Conservation (phyloP, 2,888 invertebrate genomes). For the Cephus sareptanus region DNA sequence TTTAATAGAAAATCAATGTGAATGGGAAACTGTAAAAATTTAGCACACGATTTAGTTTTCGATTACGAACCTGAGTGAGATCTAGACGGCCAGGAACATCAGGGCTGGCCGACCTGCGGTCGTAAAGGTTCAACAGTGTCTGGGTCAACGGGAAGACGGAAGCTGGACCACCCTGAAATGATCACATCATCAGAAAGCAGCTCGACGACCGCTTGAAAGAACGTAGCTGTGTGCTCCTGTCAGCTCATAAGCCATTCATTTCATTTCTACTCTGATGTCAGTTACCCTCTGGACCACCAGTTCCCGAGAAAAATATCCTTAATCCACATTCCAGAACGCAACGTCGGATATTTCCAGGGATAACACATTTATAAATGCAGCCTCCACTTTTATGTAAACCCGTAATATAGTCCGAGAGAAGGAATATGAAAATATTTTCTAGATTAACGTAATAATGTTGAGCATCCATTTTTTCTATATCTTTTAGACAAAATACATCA, state of each 20-base stretch:
- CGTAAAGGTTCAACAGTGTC: conserved; percentile 65
- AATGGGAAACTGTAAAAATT: conserved; percentile 22
- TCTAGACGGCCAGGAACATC: conserved; percentile 57
- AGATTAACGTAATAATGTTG: not conserved
- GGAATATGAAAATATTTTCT: not conserved
- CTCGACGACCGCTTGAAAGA: not conserved
- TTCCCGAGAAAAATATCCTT: not conserved
- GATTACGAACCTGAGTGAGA: conserved; percentile 59
- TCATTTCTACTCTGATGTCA: not conserved
- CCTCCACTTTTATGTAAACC: not conserved
- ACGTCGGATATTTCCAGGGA: conserved; percentile 2
- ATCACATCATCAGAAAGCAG: conserved; percentile 37
- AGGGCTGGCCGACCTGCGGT: conserved; percentile 62
- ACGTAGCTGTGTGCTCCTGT: not conserved
- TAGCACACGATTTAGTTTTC: conserved; percentile 4
- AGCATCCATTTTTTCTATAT: not conserved
- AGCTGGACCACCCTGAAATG: conserved; percentile 59
- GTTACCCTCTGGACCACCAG: not conserved
- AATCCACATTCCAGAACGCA: conserved; percentile 8
- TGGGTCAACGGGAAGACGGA: conserved; percentile 63
- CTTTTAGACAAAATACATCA: not conserved
- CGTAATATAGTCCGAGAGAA: not conserved
- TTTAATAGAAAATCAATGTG: not conserved
- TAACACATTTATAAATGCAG: not conserved
- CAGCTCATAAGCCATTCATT: not conserved